Evolutionary conservation across 37 sponge, comb jelly and placozoan genomes (phyloP).

Genomic region (Geodia barretti): DNA sequence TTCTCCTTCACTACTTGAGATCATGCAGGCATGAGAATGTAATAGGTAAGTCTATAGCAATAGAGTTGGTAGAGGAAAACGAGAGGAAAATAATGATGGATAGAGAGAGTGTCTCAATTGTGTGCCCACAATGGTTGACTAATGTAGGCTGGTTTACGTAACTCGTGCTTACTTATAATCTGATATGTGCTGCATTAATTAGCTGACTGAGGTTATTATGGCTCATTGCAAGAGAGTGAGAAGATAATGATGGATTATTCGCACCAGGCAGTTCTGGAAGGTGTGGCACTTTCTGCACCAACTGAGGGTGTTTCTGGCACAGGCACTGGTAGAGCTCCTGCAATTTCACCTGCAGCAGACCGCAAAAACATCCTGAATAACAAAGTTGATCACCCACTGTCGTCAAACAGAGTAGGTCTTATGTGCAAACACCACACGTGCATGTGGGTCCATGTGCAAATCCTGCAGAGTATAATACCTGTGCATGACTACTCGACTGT

Average conservation of each 20-base stretch:
- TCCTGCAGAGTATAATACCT: too few species aligned
- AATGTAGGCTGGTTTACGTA: neutral
- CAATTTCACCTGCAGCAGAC: slow-evolving; percentile 64
- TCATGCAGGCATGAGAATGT: too few species aligned
- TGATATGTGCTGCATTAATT: neutral
- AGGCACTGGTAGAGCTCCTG: slow-evolving; percentile 51
- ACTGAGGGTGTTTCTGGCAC: slow-evolving; percentile 7
- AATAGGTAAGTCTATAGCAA: too few species aligned
- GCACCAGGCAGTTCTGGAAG: slow-evolving; percentile 80
- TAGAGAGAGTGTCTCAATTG: neutral
- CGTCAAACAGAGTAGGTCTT: too few species aligned
- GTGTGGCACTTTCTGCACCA: neutral
- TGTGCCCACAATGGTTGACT: neutral
- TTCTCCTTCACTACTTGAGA: too few species aligned
- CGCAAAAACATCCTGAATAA: too few species aligned
- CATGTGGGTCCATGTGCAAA: too few species aligned
- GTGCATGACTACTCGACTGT: too few species aligned
- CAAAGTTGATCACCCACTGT: too few species aligned
- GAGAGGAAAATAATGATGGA: too few species aligned
- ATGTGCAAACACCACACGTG: too few species aligned
- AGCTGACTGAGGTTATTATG: neutral
- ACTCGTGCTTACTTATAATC: neutral
- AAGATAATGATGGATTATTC: neutral
- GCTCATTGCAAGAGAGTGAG: neutral
- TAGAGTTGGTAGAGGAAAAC: too few species aligned